A percentile compares a stretch with the other conserved stretches of the same genome.
Evolutionary conservation across 2,888 invertebrate genomes (phyloP).

Genomic region (Pycnomerus fuliginosus): DNA sequence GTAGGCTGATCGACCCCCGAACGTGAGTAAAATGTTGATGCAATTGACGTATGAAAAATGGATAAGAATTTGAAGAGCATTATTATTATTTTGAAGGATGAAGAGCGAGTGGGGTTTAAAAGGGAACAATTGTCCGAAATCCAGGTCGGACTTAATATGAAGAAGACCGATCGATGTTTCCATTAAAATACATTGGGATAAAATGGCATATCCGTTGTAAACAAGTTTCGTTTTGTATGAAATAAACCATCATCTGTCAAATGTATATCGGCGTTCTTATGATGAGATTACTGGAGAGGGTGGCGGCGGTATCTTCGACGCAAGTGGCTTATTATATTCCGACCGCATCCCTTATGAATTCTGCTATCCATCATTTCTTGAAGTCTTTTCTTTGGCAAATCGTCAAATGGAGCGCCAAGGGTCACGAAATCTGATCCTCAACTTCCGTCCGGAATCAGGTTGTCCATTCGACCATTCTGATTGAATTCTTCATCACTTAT

Average conservation of each 20-base stretch:
- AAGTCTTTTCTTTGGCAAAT: constrained; percentile 47
- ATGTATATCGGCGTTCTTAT: constrained; percentile 24
- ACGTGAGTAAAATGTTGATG: too few species aligned
- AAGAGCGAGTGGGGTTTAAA: too few species aligned
- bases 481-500: constrained; percentile 38
- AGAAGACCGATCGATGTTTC: constrained; percentile 3
- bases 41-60: too few species aligned
- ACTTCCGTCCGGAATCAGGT: constrained; percentile 37
- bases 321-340: constrained; percentile 49
- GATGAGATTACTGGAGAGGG: constrained; percentile 28
- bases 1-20: too few species aligned
- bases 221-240: constrained; percentile 24
- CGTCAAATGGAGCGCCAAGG: constrained; percentile 47
- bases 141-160: too few species aligned
- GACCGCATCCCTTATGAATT: constrained; percentile 46
- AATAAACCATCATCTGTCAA: constrained; percentile 28
- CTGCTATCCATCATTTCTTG: constrained; percentile 46
- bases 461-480: constrained; percentile 37
- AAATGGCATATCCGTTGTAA: constrained; percentile 14
- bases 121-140: too few species aligned
- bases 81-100: too few species aligned
- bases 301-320: constrained; percentile 26
- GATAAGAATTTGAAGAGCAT: too few species aligned
- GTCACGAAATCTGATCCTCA: constrained; percentile 47
- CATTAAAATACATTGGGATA: constrained; percentile 2